Evolutionary conservation across 2,797 vertebrate genomes (phyloP), one percentile per base, ranked within the genome.

Genomic region (Lagorchestes hirsutus): DNA sequence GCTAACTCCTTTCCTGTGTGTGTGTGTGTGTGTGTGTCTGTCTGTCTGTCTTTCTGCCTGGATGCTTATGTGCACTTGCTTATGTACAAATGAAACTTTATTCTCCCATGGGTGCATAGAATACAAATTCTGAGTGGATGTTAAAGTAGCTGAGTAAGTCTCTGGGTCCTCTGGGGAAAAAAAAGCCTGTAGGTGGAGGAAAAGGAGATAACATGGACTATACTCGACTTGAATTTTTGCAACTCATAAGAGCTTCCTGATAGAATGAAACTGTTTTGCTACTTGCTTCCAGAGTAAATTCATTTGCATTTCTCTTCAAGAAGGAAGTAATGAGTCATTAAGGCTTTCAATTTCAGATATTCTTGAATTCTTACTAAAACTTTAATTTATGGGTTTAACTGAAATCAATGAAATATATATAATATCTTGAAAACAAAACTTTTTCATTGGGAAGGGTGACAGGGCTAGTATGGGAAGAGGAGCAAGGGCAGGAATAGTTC

Each of bases 1-100:
- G 98, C 98, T 93, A 93, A 96, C 98, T 98, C 98, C 98, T 98
- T 99, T 99, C 98, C 98, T 99, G 98, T 98, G 98, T 98, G 97
- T 97, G 95, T 97, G 91, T 28, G 1, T 57, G 54, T 55, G 0
- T 55, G 54, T 90, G 59, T 56, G 18, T 90, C 67, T n/a, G 93
- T 57, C 67, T 90, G 55, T 24, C 74, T 82, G 22, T 87, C 40
- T 98, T 98, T 98, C 98, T 97, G 95, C 97, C 91, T 90, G 74
- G 14, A 3, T 90, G 74, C 34, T 93, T 55, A 90, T 92, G 54
- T 29, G 1, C 3, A 34, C 29, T 90, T 82, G 82, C 67, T 96
- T 12, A 46, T 52, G 56, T 90, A 31, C 87, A 93, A 54, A 55
- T 93, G 90, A 54, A 87, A 54, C 93, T 87, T 4, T 18, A 87